A percentile compares a stretch with the other conserved stretches of the same genome.
Conservation (phyloP, 2,888 invertebrate species). For the Nephrocerus scutellatus region DNA sequence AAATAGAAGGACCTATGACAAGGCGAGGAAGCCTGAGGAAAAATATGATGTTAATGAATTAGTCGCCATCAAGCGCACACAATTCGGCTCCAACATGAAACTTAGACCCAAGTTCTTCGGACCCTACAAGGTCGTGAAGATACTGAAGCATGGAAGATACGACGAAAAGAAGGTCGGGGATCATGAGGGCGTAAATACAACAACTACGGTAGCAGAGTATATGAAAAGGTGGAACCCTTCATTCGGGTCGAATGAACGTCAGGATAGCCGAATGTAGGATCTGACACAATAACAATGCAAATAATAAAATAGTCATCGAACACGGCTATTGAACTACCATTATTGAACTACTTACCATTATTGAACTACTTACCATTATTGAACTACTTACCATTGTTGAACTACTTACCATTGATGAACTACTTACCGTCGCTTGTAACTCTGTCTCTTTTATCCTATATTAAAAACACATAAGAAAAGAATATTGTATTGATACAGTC, state of each 20-base stretch:
- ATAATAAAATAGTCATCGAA: too few relatives aligned
- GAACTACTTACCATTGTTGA: too few relatives aligned
- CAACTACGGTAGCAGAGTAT: constrained; percentile 10
- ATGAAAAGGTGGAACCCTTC: constrained; percentile 13
- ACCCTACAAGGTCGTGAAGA: constrained; percentile 8
- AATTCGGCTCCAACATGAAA: constrained; percentile 14
- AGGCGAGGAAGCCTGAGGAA: neutral
- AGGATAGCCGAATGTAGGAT: constrained; percentile 10
- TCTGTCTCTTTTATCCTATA: too few relatives aligned
- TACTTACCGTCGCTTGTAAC: too few relatives aligned
- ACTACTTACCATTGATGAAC: too few relatives aligned
- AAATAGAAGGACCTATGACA: constrained; percentile 5
- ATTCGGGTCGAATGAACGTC: constrained; percentile 13
- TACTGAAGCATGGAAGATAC: constrained; percentile 6
- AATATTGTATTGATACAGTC: too few relatives aligned
- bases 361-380: too few relatives aligned
- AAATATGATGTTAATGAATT: constrained; percentile 9
- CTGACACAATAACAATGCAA: too few relatives aligned
- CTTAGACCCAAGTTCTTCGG: constrained; percentile 11
- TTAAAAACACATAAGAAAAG: too few relatives aligned
- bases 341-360: too few relatives aligned
- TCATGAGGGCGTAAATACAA: constrained; percentile 11
- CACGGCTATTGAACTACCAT: too few relatives aligned
- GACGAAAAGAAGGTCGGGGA: constrained; percentile 13
- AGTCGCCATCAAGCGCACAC: constrained; percentile 16